Base-by-base conservation (phyloP, 37 sponge, comb jelly and placozoan genomes). In the Haliclona indistincta region DNA sequence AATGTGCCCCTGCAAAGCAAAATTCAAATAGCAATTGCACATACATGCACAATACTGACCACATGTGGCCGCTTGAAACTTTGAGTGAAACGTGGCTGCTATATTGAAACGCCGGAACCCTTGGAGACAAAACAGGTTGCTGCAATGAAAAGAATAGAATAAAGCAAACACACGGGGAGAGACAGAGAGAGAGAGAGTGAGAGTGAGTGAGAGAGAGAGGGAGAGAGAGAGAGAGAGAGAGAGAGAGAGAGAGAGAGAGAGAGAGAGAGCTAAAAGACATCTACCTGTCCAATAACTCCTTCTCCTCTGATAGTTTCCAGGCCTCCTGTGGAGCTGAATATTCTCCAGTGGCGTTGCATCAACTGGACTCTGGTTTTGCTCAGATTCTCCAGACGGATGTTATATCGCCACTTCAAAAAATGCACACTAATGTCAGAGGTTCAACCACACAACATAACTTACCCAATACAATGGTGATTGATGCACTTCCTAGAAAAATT, bases 221-320 rank as follows among this genome's bases (percentile, higher is more conserved):
- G 47, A 70, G 10, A 23, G 23, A 11, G 41, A 20, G n/a, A 13
- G 40, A 17, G 25, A 56, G 7, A 4, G 15, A 10, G 25, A 4
- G 5, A 25, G 22, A 47, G 11, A 25, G 20, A 34, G 63, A 13
- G 19, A 5, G 39, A 15, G 11, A 11, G 13, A 7, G 64, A 64
- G 39, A 49, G 43, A 35, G 5, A 25, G 3, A 61, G 2, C 33
- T 22, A 4, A 11, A 1, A 15, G 33, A 36, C 22, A 56, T 64
- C 45, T 26, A 95, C 95, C 84, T 91, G 86, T 45, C 99, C 99
- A 38, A 98, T 81, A 15, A 98, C 99, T 19, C 99, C 99, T 35
- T 62, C 74, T 8, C 96, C 99, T 52, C 83, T 83, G 28, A 95
- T 89, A 15, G 93, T 89, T 78, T 98, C 95, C 63, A 92, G 86